phyloP scores from a whole-genome alignment of 2,797 vertebrate species.

The Bovichtus variegatus region DNA sequence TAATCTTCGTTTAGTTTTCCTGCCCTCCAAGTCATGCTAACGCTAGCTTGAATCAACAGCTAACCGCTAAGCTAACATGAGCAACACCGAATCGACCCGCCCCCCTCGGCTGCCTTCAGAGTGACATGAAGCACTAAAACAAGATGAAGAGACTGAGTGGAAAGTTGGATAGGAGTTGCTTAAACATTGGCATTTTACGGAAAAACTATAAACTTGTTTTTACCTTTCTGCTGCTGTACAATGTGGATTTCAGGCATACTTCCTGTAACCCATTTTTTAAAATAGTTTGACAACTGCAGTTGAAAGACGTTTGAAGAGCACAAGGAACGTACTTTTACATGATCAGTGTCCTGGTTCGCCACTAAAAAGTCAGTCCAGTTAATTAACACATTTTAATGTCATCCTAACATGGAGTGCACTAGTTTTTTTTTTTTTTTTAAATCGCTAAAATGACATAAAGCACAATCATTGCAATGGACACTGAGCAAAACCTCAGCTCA shows the following conservation, averaged over 20 bases:
- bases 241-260: background rate
- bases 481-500: too few species aligned
- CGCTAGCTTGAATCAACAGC: background rate
- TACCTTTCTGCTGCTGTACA: background rate
- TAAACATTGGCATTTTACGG: background rate
- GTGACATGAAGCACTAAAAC: too few species aligned
- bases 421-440: too few species aligned
- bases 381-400: too few species aligned
- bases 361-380: too few species aligned
- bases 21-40: background rate
- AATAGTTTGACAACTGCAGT: background rate
- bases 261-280: too few species aligned
- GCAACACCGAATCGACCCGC: background rate
- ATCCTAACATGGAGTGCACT: background rate
- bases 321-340: background rate
- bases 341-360: background rate
- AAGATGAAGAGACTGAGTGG: background rate
- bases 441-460: too few species aligned
- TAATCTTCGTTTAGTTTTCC: rapidly evolving
- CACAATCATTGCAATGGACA: too few species aligned
- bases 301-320: background rate
- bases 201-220: background rate
- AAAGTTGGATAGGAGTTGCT: rapidly evolving
- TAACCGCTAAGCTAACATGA: background rate
- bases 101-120: background rate